Evolutionary conservation across 2,888 invertebrate species (phyloP), one percentile per base, ranked within the genome.

Genomic region (Strigamia maritima): DNA sequence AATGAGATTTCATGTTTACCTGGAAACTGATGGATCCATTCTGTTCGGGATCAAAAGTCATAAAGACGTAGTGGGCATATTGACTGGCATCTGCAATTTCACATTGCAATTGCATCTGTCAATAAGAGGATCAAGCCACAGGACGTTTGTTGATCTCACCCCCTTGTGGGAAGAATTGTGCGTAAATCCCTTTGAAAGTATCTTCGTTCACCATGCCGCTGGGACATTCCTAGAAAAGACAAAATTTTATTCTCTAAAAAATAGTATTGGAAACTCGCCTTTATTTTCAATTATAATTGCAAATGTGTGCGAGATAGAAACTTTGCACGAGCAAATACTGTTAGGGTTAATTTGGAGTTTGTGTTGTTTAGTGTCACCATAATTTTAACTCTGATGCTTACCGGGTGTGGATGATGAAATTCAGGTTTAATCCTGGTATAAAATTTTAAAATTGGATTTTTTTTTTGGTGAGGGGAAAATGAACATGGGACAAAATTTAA

Each of bases 81-180:
- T 93, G 92, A 78, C 92, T 91, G 49, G 95, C 93, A 87, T 95
- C 95, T 94, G 90, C 70, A 70, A 70, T 70, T 70, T 70, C 70
- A 70, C 70, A 70, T 70, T 70, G 70, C 70, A 70, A 70, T 70
- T 70, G 70, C 70, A 70, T 70, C 70, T 70, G 70, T 70, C 70
- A 70, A 70, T 70, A 70, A 70, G 70, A 70, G 70, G 70, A 70
- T 70, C 70, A 70, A 70, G 70, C 26, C 28, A 70, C 28, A 70
- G 70, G 70, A 70, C 24, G 70, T 70, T n/a, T 70, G 70, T 70
- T 70, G 70, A 70, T 83, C 95, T 93, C 90, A 98, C 97, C 97
- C 89, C 97, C 97, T 86, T 97, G 96, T 60, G 97, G 97, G 88
- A 97, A 98, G 89, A 97, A 98, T 88, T 97, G 97, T 82, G 96